phyloP scores from a whole-genome alignment of 2,113 vertebrate genomes.

The Odobenus rosmarus region DNA sequence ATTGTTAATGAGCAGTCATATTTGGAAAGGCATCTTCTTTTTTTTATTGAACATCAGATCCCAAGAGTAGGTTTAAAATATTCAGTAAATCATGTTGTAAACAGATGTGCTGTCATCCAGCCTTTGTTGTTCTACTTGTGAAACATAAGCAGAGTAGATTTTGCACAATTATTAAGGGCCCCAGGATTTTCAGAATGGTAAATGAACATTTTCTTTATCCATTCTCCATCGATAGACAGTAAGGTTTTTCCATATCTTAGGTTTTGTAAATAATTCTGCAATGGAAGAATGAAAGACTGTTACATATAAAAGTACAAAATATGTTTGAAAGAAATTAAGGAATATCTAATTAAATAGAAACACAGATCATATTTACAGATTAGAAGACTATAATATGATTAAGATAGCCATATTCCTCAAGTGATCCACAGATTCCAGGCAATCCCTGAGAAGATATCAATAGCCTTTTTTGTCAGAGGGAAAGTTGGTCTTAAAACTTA shows the following conservation, averaged over 20 bases:
- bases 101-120: background rate
- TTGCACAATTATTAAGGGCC: background rate
- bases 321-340: background rate
- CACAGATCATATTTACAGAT: background rate
- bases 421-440: background rate
- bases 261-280: background rate
- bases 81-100: background rate
- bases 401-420: background rate
- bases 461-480: background rate
- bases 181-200: background rate
- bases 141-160: background rate
- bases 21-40: background rate
- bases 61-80: background rate
- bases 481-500: background rate
- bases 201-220: background rate
- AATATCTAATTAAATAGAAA: background rate
- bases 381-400: background rate
- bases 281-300: background rate
- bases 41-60: background rate
- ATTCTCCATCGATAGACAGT: background rate
- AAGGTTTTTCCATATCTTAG: background rate
- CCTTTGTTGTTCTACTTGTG: background rate
- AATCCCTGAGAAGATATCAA: background rate
- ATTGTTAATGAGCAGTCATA: background rate
- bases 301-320: background rate